A percentile compares a stretch with the other conserved stretches of the same genome.
Conservation (phyloP, 92 coral and sea anemone genomes). For the Desmophyllum pertusum region DNA sequence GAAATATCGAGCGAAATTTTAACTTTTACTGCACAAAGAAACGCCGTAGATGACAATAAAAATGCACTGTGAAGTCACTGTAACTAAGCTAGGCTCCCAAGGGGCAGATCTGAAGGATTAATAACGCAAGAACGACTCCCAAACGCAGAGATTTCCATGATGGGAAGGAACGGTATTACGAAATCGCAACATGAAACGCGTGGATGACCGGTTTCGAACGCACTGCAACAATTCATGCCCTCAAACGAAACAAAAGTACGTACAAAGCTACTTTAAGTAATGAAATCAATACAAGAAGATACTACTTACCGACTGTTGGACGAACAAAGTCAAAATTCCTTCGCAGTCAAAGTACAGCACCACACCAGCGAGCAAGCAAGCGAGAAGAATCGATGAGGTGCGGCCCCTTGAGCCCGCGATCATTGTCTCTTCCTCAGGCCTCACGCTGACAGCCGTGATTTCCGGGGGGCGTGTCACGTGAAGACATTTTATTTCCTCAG, state of each 20-base stretch:
- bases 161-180: constrained; percentile 11
- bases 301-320: constrained; percentile 17
- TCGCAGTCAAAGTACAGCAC: constrained; percentile 36
- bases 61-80: background rate
- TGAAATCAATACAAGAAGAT: background rate
- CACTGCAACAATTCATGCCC: constrained; percentile 12
- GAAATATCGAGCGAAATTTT: constrained; percentile 20
- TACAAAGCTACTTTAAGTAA: background rate
- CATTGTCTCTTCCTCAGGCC: constrained; percentile 18
- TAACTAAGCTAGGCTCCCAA: too few relatives aligned
- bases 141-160: background rate
- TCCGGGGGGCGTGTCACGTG: constrained; percentile 13
- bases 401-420: constrained; percentile 51
- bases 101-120: background rate
- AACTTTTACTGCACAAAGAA: background rate
- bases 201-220: constrained; percentile 1
- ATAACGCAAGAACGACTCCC: background rate
- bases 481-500: background rate
- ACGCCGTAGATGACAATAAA: background rate
- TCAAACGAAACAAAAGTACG: background rate
- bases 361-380: constrained; percentile 38
- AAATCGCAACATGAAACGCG: constrained; percentile 48
- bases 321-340: constrained; percentile 45
- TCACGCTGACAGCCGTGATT: background rate
- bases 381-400: constrained; percentile 43